Evolutionary conservation across 2,888 invertebrate species (phyloP), one percentile per base, ranked within the genome.

Genomic region (Terebella lapidaria): DNA sequence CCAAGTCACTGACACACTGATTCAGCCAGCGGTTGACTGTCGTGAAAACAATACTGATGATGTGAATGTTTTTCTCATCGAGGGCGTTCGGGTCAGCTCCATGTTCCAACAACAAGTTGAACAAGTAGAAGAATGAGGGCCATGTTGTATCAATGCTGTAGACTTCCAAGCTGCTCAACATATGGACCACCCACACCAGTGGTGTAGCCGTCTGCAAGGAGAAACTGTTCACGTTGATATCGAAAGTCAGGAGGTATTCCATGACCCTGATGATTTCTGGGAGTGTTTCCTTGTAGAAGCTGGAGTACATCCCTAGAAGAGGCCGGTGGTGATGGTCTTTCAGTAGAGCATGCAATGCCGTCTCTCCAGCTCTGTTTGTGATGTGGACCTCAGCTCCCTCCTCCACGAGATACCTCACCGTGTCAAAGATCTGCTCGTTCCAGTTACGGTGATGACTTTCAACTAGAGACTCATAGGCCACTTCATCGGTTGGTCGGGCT

Each of bases 71-170:
- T 26, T 47, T 51, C 25, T 57, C 57, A 26, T 57, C 60, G 10
- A n/a, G n/a, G n/a, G 45, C n/a, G 46, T 58, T 60, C 15, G 60
- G 52, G 30, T 53, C 47, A 15, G 60, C 60, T n/a, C 57, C 57
- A n/a, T 57, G 57, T 3, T 47, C 24, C 10, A 51, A 27, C 30
- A 60, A 20, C 27, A 60, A n/a, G 18, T 25, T 24, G 53, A 60
- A 52, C 3, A 18, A n/a, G 54, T 53, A 57, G 26, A n/a, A 29
- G 18, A 60, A 5, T 3, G 22, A 28, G 15, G 60, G 54, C 60
- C 60, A 60, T 18, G 29, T 42, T 18, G 30, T 35, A 10, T 60
- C 60, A 0, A 60, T n/a, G 24, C 25, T 20, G 30, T 25, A 55
- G 10, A 22, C 25, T 20, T 56, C 55, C 46, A 59, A 22, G 47